Base-by-base conservation (phyloP, 1,140 invertebrate species). In the Ylistrum balloti region DNA sequence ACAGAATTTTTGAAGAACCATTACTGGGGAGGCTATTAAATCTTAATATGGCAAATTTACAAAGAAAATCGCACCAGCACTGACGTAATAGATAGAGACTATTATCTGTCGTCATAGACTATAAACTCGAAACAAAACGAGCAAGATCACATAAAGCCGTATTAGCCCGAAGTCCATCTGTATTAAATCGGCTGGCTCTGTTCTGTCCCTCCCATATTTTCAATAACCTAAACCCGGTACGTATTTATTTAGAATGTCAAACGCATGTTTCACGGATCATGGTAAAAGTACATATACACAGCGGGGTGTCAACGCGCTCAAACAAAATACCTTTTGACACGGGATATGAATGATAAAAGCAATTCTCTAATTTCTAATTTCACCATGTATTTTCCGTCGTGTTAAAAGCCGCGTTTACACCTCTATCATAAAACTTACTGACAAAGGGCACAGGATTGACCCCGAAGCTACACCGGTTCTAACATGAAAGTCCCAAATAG, bases 401-500 rank as follows among this genome's bases (percentile, higher is more conserved):
- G 56, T 74, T 74, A 74, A 74, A 74, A 74, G 56, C 56, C n/a
- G 56, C 56, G 56, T 74, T 74, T 74, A 74, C 56, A 74, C 56
- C n/a, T 74, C n/a, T 28, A 28, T 28, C 56, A 74, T 74, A 74
- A 74, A 74, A 28, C 22, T 11, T 7, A 74, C 15, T 28, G 56
- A 74, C 56, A 74, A 74, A 74, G 56, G 56, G n/a, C 56, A 11
- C 56, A 28, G 28, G 56, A 5, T 74, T 28, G n/a, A 28, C 56
- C 56, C 56, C n/a, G n/a, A 28, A 74, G 56, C 56, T 28, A 74
- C 56, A 74, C 56, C 56, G 56, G 56, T 28, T n/a, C 56, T 74
- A 74, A 74, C 56, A 74, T 74, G 56, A 74, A 74, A 74, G 56
- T 74, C 56, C 56, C 56, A 74, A 74, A 74, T 74, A 74, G 56